Conservation (phyloP, 2,797 vertebrate genomes). For the Xiphorhynchus erythropygius region DNA sequence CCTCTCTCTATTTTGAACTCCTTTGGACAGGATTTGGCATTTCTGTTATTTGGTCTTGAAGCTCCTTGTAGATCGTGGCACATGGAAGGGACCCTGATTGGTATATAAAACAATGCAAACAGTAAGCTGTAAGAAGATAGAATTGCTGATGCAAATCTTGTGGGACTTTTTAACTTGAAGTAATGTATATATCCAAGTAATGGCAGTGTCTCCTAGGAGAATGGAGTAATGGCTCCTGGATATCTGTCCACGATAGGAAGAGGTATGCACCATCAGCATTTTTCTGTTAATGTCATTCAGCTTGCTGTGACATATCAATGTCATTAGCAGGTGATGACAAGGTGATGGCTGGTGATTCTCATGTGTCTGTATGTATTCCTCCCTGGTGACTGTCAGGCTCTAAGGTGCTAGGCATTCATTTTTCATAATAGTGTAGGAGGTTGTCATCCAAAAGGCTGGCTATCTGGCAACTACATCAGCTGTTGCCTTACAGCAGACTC, state of each 20-base stretch:
- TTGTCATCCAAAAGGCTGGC: not conserved
- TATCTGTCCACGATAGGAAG: not conserved
- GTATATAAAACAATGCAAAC: not conserved
- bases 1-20: not conserved
- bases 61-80: not conserved
- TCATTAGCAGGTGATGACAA: not conserved
- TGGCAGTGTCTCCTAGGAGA: not conserved
- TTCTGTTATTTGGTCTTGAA: not conserved
- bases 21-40: not conserved
- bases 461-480: not conserved
- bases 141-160: not conserved
- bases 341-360: not conserved
- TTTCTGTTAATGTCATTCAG: not conserved
- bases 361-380: not conserved
- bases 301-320: not conserved
- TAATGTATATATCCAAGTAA: not conserved
- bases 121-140: not conserved
- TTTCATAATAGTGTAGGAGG: not conserved
- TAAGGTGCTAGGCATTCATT: not conserved
- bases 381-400: not conserved
- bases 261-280: not conserved
- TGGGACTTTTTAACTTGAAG: not conserved
- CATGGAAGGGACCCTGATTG: not conserved
- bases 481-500: not conserved
- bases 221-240: not conserved